Base-by-base conservation (phyloP, 1,140 invertebrate genomes). In the Habropoda laboriosa region DNA sequence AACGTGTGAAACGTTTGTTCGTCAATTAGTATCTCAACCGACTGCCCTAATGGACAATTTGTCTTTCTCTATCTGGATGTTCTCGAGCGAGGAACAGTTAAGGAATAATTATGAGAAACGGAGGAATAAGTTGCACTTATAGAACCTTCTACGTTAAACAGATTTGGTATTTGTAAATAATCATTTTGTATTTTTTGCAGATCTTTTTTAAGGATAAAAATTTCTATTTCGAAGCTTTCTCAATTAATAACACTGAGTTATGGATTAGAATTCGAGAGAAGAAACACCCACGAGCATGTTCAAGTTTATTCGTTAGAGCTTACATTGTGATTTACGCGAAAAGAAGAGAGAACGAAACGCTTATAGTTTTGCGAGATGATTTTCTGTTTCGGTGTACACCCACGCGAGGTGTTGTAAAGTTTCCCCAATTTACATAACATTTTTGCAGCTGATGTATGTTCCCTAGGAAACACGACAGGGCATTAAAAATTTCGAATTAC, bases 341-440 rank as follows among this genome's bases (percentile, higher is more conserved):
- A 21, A 12, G 12, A 40, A n/a, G 21, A 16, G 24, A 24, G 49
- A 30, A 30, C 16, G n/a, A 21, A n/a, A 18, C n/a, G 32, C 3
- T 70, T 55, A 27, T 7, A 30, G 32, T 18, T 32, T 72, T 18
- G 40, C 0, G 21, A 10, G 13, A 55, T 55, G 16, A 32, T 13
- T n/a, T 45, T 35, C 10, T 13, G 21, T 51, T 35, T 13, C 58
- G 6, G n/a, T n/a, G 3, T 3, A 49, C 45, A 8, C 45, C 71
- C 8, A 73, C 71, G 4, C 8, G 7, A 7, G 1, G 12, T 30
- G 13, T 16, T 1, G 32, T 38, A 6, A 21, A 72, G n/a, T 38
- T 51, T 73, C 32, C 38, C 45, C 8, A 27, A 45, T 61, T 73
- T 61, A 4, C 71, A 49, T 61, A 72, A 47, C 30, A 27, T 2